These are phyloP conservation scores for Pangasius sanitwongsei DNA, from an alignment of 2,797 vertebrate species.

Conservation along the genomic window DNA sequence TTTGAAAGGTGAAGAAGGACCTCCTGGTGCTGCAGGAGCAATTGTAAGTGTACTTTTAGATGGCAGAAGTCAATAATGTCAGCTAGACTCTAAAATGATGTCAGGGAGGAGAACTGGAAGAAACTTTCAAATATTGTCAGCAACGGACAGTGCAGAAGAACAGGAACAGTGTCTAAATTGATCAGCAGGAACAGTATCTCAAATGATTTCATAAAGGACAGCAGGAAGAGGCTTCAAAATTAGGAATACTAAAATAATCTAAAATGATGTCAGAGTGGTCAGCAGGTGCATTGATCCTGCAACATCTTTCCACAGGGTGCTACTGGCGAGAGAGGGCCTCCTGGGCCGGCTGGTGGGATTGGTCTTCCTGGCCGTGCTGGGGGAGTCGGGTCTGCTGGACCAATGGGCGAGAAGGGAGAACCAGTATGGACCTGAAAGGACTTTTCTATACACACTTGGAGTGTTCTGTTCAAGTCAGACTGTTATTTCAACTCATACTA, in stretches of 20 bases:
- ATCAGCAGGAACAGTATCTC: not conserved
- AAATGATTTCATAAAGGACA: not conserved
- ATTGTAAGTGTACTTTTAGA: constrained; percentile 73
- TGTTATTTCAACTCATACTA: constrained; percentile 38
- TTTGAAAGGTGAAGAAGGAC: constrained; percentile 89
- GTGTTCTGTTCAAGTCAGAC: not conserved
- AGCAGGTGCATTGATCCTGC: not conserved
- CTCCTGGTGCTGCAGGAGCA: constrained; percentile 77
- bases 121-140: not conserved
- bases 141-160: not conserved
- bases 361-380: constrained; percentile 87
- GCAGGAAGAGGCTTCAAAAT: not conserved
- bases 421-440: constrained; percentile 74
- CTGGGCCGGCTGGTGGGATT: constrained; percentile 86
- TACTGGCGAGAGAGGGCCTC: constrained; percentile 84
- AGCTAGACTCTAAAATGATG: not conserved
- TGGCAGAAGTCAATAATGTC: not conserved
- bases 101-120: not conserved
- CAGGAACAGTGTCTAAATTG: not conserved
- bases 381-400: constrained; percentile 79
- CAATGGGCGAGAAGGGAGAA: constrained; percentile 89
- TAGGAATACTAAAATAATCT: not conserved
- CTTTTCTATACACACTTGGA: not conserved
- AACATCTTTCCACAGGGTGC: constrained; percentile 74
- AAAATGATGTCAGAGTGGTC: not conserved